Conservation (phyloP, 35 echinoderm and acorn worm genomes). For the Anneissia japonica region DNA sequence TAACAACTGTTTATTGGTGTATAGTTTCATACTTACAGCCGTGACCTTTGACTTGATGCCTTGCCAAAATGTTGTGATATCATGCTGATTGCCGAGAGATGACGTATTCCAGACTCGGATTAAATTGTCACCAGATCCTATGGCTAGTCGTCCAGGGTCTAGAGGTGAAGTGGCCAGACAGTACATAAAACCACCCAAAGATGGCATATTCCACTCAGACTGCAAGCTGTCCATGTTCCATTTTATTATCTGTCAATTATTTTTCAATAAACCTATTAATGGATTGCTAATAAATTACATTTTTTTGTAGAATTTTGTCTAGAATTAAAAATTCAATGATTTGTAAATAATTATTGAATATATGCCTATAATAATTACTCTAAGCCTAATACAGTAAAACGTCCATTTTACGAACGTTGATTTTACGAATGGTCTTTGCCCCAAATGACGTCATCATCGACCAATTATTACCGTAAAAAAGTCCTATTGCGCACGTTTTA, state of each 20-base stretch:
- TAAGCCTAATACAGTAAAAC: too few species aligned
- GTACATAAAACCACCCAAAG: slow-evolving; percentile 92
- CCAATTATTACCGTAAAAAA: too few species aligned
- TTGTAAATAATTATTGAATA: too few species aligned
- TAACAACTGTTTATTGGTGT: not conserved
- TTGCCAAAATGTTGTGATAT: slow-evolving; percentile 72
- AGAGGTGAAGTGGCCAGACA: slow-evolving; percentile 46
- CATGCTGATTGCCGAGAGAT: slow-evolving; percentile 23
- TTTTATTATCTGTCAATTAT: slow-evolving; percentile 66
- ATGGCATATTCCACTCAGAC: slow-evolving; percentile 50
- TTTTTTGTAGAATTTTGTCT: too few species aligned
- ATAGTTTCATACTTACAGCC: slow-evolving; percentile 47
- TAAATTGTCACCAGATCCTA: slow-evolving; percentile 95
- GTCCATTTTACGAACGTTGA: too few species aligned
- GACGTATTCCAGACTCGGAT: slow-evolving; percentile 88
- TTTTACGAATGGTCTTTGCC: too few species aligned
- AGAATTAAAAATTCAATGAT: too few species aligned
- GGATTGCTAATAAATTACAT: too few species aligned
- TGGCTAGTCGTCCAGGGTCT: slow-evolving; percentile 66
- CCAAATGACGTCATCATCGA: too few species aligned
- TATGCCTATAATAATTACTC: too few species aligned
- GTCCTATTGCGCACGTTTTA: too few species aligned
- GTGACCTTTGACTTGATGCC: slow-evolving; percentile 92
- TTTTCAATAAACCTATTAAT: too few species aligned
- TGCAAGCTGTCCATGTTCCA: slow-evolving; percentile 45